phyloP scores from a whole-genome alignment of 2,797 vertebrate species.

The Picus viridis region DNA sequence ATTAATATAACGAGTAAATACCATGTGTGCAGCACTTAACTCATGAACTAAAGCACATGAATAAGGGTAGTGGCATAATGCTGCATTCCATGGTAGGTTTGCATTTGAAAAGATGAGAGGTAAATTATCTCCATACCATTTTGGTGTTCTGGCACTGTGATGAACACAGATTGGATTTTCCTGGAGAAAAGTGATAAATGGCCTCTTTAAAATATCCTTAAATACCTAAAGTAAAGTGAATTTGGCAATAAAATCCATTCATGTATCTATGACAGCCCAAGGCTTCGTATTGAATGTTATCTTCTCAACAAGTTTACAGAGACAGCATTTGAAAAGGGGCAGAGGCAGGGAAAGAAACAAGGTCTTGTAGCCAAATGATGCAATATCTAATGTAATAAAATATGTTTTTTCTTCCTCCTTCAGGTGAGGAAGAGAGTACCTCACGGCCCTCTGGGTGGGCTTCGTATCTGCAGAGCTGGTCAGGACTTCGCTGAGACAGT shows the following conservation, averaged over 20 bases:
- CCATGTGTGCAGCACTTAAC: background rate
- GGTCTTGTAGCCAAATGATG: background rate
- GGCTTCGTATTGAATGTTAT: background rate
- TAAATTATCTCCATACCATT: background rate
- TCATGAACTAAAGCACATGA: background rate
- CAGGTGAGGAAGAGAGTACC: conserved; percentile 89
- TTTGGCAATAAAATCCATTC: background rate
- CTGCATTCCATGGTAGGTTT: background rate
- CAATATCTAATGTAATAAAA: background rate
- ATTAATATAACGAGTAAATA: background rate
- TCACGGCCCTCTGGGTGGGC: conserved; percentile 90
- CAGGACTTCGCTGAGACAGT: conserved; percentile 85
- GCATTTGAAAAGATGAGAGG: background rate
- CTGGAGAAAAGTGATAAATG: background rate
- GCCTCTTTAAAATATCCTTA: background rate
- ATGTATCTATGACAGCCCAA: background rate
- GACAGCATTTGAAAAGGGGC: background rate
- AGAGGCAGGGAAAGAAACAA: background rate
- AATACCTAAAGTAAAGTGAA: background rate
- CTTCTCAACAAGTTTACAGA: background rate
- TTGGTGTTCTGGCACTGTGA: background rate
- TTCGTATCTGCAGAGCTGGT: conserved; percentile 99
- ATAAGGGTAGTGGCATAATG: background rate
- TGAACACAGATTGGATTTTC: background rate
- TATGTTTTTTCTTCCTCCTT: conserved; percentile 10